These are phyloP conservation scores for Hoplias malabaricus DNA, from an alignment of 2,113 vertebrate species.

Conservation along the genomic window DNA sequence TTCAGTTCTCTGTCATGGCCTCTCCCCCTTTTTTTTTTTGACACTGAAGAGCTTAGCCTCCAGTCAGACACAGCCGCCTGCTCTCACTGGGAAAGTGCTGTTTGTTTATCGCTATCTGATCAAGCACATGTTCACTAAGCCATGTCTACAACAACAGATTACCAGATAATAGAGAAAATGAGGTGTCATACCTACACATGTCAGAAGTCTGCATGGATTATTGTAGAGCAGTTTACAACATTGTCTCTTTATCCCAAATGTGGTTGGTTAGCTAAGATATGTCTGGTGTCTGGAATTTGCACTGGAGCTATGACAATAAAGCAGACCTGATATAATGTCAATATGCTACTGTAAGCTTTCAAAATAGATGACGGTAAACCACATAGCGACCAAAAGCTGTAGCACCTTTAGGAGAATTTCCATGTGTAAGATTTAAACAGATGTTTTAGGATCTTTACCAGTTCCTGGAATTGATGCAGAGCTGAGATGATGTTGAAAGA, in stretches of 20 bases:
- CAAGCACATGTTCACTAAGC: not conserved
- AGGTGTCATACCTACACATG: not conserved
- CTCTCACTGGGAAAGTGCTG: not conserved
- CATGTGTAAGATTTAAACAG: not conserved
- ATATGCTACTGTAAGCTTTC: too few species aligned
- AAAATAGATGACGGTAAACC: too few species aligned
- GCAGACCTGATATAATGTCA: too few species aligned
- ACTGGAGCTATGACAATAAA: too few species aligned
- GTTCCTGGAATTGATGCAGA: not conserved
- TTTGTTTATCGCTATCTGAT: not conserved
- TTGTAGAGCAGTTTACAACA: not conserved
- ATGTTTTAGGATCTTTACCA: not conserved
- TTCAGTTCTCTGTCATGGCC: not conserved
- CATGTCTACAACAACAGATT: not conserved
- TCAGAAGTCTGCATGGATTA: not conserved
- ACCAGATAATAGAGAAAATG: not conserved
- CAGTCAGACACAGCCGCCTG: not conserved
- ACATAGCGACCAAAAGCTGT: too few species aligned
- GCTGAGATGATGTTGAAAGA: conserved; percentile 14
- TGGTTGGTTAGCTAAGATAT: too few species aligned
- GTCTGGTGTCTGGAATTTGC: too few species aligned
- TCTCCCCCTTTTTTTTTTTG: not conserved
- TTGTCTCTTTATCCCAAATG: not conserved
- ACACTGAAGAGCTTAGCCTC: conserved; percentile 16
- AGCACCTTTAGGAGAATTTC: too few species aligned